Conservation (phyloP, 2,113 vertebrate genomes). For the Lycaon pictus region DNA sequence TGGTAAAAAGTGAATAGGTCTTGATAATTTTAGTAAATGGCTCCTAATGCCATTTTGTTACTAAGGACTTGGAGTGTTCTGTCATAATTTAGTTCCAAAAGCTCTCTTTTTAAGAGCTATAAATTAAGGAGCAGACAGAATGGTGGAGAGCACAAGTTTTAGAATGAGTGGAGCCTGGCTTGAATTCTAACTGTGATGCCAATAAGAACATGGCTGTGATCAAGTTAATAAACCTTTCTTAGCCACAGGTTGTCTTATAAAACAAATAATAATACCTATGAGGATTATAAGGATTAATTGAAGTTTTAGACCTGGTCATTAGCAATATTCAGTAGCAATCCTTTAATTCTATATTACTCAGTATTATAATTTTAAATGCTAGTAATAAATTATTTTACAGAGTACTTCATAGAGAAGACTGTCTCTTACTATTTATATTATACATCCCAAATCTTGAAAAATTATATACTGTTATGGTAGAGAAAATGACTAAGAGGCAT, state of each 20-base stretch:
- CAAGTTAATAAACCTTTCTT: not conserved
- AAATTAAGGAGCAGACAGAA: not conserved
- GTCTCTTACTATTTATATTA: not conserved
- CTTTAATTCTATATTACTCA: not conserved
- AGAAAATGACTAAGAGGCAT: not conserved
- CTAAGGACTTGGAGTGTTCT: not conserved
- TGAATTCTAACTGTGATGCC: not conserved
- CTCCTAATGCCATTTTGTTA: not conserved
- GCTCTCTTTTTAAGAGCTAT: not conserved
- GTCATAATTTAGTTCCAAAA: not conserved
- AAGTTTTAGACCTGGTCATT: not conserved
- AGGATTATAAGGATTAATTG: constrained; percentile 6
- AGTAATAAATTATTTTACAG: not conserved
- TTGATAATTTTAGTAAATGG: not conserved
- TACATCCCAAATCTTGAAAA: not conserved
- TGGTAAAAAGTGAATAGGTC: not conserved
- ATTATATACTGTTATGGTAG: not conserved
- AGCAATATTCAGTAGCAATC: not conserved
- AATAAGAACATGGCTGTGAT: not conserved
- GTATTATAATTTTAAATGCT: not conserved
- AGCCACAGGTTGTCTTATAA: constrained; percentile 2
- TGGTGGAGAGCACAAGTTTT: not conserved
- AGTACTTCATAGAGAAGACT: not conserved
- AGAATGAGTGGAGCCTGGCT: not conserved
- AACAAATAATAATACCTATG: not conserved